These are phyloP conservation scores for Morelia viridis DNA, from an alignment of 2,797 vertebrate genomes.

Conservation along the genomic window DNA sequence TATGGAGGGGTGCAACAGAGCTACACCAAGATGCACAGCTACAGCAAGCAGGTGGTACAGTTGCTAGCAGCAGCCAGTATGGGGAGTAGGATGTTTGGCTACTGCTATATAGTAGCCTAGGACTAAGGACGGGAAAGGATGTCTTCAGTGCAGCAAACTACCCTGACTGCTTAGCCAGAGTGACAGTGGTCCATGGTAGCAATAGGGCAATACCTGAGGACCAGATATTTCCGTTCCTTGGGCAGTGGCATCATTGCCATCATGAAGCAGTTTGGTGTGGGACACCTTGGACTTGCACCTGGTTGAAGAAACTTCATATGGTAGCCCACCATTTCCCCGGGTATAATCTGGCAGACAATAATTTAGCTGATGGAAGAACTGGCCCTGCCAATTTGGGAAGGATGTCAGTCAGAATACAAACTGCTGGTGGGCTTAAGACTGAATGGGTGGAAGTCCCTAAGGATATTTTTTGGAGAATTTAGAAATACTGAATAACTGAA, in stretches of 20 bases:
- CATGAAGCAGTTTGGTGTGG: background rate
- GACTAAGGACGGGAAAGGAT: background rate
- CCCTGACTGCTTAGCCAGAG: background rate
- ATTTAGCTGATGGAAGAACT: background rate
- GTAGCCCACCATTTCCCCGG: background rate
- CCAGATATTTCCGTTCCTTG: background rate
- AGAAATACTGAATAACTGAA: background rate
- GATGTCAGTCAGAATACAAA: background rate
- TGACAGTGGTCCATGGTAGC: background rate
- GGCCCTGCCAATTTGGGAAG: background rate
- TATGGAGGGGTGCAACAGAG: background rate
- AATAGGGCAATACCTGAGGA: background rate
- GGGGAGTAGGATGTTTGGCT: too few species aligned
- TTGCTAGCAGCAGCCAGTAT: too few species aligned
- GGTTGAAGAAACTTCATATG: background rate
- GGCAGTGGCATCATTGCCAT: background rate
- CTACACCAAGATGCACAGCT: background rate
- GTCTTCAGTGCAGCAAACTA: background rate
- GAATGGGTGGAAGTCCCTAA: fast-evolving
- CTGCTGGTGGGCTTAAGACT: background rate
- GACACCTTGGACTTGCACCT: background rate
- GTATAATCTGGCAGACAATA: background rate
- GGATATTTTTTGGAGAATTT: background rate
- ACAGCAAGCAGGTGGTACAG: background rate
- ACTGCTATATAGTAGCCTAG: background rate